Percentiles rank a stretch among this genome's conserved stretches.
Conservation (phyloP, 2,113 vertebrate species). For the Callipepla californica region DNA sequence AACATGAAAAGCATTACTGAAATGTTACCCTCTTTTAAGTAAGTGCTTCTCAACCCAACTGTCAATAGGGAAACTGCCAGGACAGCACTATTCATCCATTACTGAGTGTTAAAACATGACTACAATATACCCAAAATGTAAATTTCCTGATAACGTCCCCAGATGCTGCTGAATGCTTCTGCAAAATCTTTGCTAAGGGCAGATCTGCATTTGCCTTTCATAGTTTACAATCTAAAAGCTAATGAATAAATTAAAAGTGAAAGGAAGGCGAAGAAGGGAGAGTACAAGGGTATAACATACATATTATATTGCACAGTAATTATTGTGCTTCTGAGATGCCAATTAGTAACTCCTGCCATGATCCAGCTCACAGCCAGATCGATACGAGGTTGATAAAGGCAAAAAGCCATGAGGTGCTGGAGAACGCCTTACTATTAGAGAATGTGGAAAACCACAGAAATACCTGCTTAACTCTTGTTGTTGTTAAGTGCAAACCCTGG, state of each 20-base stretch:
- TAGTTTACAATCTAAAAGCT: constrained; percentile 58
- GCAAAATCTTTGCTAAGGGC: constrained; percentile 13
- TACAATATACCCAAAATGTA: not conserved
- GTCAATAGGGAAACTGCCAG: not conserved
- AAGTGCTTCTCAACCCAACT: not conserved
- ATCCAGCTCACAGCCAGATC: constrained; percentile 46
- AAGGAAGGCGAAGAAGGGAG: constrained; percentile 30
- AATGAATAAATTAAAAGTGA: constrained; percentile 73
- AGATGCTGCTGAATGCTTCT: not conserved
- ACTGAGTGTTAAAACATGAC: not conserved
- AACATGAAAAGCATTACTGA: not conserved
- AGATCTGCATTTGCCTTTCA: not conserved
- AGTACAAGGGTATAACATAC: constrained; percentile 37
- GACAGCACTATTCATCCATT: not conserved
- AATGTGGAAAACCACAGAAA: constrained; percentile 15
- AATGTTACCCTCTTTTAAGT: not conserved
- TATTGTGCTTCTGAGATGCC: constrained; percentile 47
- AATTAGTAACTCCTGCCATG: constrained; percentile 43
- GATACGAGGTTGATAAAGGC: constrained; percentile 32
- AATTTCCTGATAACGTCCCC: not conserved
- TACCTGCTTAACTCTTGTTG: not conserved
- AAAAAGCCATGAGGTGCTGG: not conserved
- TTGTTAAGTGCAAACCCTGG: not conserved
- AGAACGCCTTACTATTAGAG: constrained; percentile 27
- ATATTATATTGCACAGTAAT: constrained; percentile 63